Conservation (phyloP, 2,113 vertebrate genomes). For the Sinocyclocheilus maitianheensis region DNA sequence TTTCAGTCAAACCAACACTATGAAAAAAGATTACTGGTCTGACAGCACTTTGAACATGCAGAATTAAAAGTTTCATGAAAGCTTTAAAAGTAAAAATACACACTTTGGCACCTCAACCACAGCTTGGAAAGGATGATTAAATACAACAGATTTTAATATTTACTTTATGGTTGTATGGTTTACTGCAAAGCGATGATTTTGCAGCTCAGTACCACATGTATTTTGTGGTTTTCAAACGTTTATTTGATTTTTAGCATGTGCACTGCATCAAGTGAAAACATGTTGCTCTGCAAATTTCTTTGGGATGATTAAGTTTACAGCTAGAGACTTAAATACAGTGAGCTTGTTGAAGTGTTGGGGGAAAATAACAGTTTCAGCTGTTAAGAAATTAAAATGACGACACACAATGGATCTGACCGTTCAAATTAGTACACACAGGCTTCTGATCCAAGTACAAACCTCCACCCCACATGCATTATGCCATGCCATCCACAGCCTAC, state of each 20-base stretch:
- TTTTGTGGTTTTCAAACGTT: slow-evolving; percentile 34
- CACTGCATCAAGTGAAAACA: not conserved
- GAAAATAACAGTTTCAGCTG: slow-evolving; percentile 62
- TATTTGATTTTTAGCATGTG: slow-evolving; percentile 43
- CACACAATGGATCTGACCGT: not conserved
- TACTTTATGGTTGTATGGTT: slow-evolving; percentile 13
- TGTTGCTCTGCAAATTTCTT: slow-evolving; percentile 32
- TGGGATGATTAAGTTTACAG: slow-evolving; percentile 24
- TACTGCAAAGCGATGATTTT: slow-evolving; percentile 8
- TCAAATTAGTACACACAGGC: slow-evolving; percentile 24
- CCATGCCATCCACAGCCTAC: not conserved
- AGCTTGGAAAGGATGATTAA: slow-evolving; percentile 21
- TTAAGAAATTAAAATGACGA: slow-evolving; percentile 31
- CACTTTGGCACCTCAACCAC: not conserved
- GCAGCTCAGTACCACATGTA: slow-evolving; percentile 25
- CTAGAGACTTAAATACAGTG: slow-evolving; percentile 2
- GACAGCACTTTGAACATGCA: not conserved
- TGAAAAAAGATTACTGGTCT: slow-evolving; percentile 4
- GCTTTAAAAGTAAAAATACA: not conserved
- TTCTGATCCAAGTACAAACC: not conserved
- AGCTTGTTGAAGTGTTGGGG: slow-evolving; percentile 5
- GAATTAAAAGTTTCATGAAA: slow-evolving; percentile 7
- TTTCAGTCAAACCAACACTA: not conserved
- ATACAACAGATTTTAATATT: slow-evolving; percentile 15
- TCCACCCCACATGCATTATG: not conserved